Evolutionary conservation across 2,888 invertebrate genomes (phyloP).

Genomic region (Sesia bembeciformis): DNA sequence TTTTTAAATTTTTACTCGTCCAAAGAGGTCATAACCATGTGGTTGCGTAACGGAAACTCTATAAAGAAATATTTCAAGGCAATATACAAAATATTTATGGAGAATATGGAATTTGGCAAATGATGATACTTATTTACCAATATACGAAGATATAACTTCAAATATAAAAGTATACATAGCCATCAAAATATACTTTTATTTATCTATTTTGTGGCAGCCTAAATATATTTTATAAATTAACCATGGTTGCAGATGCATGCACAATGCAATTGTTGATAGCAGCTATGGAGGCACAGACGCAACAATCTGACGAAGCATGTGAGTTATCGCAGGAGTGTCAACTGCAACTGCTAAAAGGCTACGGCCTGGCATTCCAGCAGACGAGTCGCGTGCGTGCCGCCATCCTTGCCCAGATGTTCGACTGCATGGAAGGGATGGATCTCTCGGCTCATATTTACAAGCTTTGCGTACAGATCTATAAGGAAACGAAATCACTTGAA

Average conservation of each 20-base stretch:
- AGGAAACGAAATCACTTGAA: slow-evolving; percentile 60
- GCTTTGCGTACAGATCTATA: slow-evolving; percentile 60
- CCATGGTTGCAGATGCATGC: slow-evolving; percentile 48
- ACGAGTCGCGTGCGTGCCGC: slow-evolving; percentile 50
- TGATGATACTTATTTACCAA: no score
- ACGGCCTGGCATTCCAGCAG: slow-evolving; percentile 59
- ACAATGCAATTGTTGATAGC: slow-evolving; percentile 63
- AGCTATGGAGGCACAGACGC: slow-evolving; percentile 58
- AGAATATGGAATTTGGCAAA: no score
- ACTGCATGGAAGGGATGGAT: slow-evolving; percentile 56
- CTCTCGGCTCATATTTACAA: slow-evolving; percentile 56
- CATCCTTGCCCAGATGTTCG: slow-evolving; percentile 44
- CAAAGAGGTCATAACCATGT: no score
- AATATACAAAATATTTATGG: no score
- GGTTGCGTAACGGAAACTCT: no score
- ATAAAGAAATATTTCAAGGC: no score
- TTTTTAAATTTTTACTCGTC: no score
- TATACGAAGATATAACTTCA: no score
- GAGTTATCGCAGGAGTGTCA: slow-evolving; percentile 54
- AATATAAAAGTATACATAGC: no score
- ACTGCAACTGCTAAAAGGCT: slow-evolving; percentile 49
- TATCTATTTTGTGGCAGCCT: no score
- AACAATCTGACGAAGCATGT: slow-evolving; percentile 45
- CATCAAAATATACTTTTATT: no score
- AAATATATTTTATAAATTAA: not conserved